These are phyloP conservation scores for Coenobita brevimanus DNA, from an alignment of 1,140 invertebrate genomes.

Conservation along the genomic window DNA sequence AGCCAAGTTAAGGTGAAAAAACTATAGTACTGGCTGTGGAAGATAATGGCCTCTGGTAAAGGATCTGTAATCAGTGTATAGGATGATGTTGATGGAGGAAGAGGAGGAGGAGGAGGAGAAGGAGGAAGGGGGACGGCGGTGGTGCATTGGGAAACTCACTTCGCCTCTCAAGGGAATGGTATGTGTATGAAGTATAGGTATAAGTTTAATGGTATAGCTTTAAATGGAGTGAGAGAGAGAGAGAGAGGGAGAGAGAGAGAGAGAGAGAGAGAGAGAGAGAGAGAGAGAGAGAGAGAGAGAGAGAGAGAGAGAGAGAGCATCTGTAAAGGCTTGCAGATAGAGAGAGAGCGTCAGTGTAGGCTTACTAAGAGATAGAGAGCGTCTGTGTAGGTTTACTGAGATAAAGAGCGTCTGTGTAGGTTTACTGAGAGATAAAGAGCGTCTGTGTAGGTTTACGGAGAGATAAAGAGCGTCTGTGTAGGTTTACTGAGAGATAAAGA, in stretches of 20 bases:
- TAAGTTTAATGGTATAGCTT: too few species aligned
- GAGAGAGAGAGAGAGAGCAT: background rate
- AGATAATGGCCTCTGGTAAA: background rate
- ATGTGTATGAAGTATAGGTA: too few species aligned
- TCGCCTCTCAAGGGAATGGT: too few species aligned
- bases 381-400: too few species aligned
- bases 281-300: background rate
- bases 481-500: too few species aligned
- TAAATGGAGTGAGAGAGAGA: background rate
- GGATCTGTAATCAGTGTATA: background rate
- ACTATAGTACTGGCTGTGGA: background rate
- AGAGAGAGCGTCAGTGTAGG: background rate
- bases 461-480: too few species aligned
- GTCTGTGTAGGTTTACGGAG: too few species aligned
- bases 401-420: too few species aligned
- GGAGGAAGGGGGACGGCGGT: background rate
- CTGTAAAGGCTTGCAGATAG: background rate
- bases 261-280: background rate
- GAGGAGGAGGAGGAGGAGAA: background rate
- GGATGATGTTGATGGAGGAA: background rate
- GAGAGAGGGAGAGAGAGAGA: slow-evolving; percentile 22
- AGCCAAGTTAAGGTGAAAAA: too few species aligned
- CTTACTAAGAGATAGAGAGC: background rate
- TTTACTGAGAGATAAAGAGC: too few species aligned
- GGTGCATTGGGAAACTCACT: background rate